phyloP scores from a whole-genome alignment of 2,797 vertebrate genomes.

The Eulemur albifrons region DNA sequence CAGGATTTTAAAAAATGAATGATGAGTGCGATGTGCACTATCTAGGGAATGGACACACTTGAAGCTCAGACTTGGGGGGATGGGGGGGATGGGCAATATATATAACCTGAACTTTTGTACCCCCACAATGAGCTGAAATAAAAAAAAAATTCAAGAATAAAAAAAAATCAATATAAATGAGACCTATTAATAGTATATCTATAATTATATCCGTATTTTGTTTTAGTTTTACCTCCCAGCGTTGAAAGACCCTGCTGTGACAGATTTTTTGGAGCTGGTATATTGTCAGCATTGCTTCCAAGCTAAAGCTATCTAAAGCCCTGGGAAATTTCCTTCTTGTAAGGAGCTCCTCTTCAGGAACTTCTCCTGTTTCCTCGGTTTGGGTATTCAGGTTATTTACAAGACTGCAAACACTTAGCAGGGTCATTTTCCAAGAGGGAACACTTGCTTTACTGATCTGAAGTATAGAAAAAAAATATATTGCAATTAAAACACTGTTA shows the following conservation, averaged over 20 bases:
- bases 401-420: conserved; percentile 91
- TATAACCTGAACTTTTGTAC: no score
- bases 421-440: conserved; percentile 92
- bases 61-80: no score
- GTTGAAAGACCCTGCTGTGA: conserved; percentile 89
- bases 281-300: conserved; percentile 89
- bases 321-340: conserved; percentile 85
- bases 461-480: conserved; percentile 48
- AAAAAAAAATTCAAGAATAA: no score
- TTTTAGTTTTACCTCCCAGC: conserved; percentile 88
- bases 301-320: conserved; percentile 83
- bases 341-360: conserved; percentile 85
- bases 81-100: no score
- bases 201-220: not conserved
- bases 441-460: conserved; percentile 90
- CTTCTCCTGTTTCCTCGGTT: conserved; percentile 85
- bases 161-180: not conserved
- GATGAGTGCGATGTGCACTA: no score
- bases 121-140: no score
- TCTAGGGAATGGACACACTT: no score
- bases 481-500: conserved; percentile 15
- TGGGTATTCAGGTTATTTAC: conserved; percentile 85
- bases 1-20: not conserved
- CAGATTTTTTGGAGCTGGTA: conserved; percentile 93
- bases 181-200: not conserved